Percentiles rank a stretch among this genome's conserved stretches.
Conservation (phyloP, 2,797 vertebrate genomes). For the Myotis pilosus region DNA sequence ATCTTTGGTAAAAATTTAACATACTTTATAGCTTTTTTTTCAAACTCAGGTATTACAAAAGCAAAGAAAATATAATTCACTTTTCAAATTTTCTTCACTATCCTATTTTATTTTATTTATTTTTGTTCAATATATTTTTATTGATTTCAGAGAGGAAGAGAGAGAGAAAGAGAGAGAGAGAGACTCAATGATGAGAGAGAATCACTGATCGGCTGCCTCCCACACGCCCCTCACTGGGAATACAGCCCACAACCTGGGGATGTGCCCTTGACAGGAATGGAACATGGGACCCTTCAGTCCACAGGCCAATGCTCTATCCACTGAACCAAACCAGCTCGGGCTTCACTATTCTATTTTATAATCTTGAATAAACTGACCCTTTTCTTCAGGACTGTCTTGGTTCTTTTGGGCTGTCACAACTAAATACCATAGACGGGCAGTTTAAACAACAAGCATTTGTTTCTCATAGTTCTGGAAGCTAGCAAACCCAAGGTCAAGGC, state of each 20-base stretch:
- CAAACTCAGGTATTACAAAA: conserved; percentile 7
- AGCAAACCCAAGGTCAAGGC: not conserved
- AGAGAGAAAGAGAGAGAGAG: too few relatives aligned
- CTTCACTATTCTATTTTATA: not conserved
- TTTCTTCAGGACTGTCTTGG: not conserved
- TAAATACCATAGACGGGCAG: not conserved
- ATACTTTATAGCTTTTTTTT: not conserved
- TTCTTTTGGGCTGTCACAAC: not conserved
- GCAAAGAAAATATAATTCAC: not conserved
- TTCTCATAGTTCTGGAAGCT: not conserved
- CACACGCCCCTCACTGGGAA: too few relatives aligned
- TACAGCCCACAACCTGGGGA: too few relatives aligned
- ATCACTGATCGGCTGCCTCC: too few relatives aligned
- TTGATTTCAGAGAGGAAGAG: too few relatives aligned
- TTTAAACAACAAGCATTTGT: not conserved
- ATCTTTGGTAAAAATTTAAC: conserved; percentile 37
- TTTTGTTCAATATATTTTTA: too few relatives aligned
- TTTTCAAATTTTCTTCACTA: not conserved
- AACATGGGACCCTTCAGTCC: too few relatives aligned
- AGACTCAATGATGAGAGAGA: too few relatives aligned
- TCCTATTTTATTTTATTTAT: not conserved
- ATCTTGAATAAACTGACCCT: not conserved
- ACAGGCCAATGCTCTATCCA: too few relatives aligned
- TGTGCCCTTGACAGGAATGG: too few relatives aligned
- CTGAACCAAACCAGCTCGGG: too few relatives aligned